Evolutionary conservation across 2,797 vertebrate species (phyloP).

Genomic region (Tolypeutes matacus): DNA sequence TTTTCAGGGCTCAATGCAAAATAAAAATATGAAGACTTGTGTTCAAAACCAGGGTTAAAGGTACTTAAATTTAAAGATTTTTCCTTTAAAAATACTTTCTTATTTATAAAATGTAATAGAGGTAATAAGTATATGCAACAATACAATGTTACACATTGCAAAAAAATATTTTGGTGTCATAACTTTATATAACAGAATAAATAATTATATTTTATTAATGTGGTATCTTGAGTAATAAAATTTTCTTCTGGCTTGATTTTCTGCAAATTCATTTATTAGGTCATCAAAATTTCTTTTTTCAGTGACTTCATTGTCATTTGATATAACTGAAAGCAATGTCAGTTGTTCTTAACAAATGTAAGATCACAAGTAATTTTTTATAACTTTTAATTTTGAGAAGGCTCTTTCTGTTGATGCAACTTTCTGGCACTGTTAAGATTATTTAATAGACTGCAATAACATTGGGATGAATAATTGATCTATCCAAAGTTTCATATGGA

Average conservation of each 20-base stretch:
- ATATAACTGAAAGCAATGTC: neutral
- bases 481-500: neutral
- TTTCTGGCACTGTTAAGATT: neutral
- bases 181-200: neutral
- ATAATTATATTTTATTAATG: neutral
- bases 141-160: neutral
- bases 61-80: neutral
- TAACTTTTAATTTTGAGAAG: constrained; percentile 44
- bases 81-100: constrained; percentile 22
- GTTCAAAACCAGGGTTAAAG: neutral
- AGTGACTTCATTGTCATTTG: neutral
- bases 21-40: neutral
- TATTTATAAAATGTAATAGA: constrained; percentile 16
- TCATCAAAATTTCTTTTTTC: neutral
- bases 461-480: neutral
- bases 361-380: neutral
- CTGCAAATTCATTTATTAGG: neutral
- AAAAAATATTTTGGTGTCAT: constrained; percentile 38
- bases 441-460: neutral
- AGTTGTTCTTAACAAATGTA: neutral
- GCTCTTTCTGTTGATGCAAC: neutral
- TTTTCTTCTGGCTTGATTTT: neutral
- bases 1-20: neutral
- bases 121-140: neutral
- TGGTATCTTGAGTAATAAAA: neutral